These are phyloP conservation scores for Ameiurus melas DNA, from an alignment of 2,113 vertebrate species.

Conservation along the genomic window DNA sequence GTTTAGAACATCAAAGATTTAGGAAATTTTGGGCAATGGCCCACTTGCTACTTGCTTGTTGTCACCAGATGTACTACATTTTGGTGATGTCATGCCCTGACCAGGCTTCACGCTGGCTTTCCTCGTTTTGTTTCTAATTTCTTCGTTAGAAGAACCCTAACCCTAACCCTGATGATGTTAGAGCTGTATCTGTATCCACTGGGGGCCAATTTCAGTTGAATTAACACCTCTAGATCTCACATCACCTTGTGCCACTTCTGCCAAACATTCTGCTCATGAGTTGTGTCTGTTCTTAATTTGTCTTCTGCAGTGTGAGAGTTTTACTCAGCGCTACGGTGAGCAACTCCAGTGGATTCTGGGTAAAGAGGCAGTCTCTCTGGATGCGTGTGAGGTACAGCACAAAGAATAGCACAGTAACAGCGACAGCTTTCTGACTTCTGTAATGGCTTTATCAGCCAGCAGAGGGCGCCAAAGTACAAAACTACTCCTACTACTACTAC, in stretches of 20 bases:
- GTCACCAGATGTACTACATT: background rate
- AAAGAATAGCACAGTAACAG: background rate
- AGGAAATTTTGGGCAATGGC: no score
- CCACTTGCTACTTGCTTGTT: no score
- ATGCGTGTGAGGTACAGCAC: constrained; percentile 59
- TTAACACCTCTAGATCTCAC: background rate
- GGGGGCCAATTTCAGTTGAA: background rate
- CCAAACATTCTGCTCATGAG: background rate
- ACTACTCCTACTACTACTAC: background rate
- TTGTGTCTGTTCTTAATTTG: constrained; percentile 1
- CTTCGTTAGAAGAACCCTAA: no score
- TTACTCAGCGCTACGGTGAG: constrained; percentile 51
- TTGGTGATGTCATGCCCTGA: background rate
- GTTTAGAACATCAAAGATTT: no score
- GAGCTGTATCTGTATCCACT: no score
- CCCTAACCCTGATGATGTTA: no score
- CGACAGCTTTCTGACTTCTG: background rate
- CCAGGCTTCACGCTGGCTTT: background rate
- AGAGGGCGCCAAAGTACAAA: constrained; percentile 12
- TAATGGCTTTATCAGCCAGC: background rate
- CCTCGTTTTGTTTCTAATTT: no score
- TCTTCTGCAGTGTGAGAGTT: constrained; percentile 68
- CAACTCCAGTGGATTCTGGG: constrained; percentile 44
- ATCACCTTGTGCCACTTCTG: background rate
- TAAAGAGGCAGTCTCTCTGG: constrained; percentile 40